Base-by-base conservation (phyloP, 2,113 vertebrate genomes). In the Leucopsar rothschildi region DNA sequence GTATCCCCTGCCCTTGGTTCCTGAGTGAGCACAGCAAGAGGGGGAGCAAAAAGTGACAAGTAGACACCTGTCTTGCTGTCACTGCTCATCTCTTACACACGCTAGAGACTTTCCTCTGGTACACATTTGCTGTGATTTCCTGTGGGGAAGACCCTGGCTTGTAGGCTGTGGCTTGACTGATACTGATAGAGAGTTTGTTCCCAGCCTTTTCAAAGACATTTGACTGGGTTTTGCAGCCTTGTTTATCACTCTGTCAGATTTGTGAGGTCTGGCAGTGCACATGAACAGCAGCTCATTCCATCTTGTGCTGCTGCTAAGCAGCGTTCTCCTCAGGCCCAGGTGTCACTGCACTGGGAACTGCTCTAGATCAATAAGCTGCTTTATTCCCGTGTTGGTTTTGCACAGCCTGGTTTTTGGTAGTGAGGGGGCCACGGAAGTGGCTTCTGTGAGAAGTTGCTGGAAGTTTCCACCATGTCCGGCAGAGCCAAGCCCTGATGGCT, bases 261-360 rank as follows among this genome's bases (percentile, higher is more conserved):
- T 59, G 20, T 50, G 76, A 55, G 13, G 14, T 49, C 76, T 69
- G 37, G 24, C 29, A 53, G 31, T 5, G 35, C 49, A 37, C 49
- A 25, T 7, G 19, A 69, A 4, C 19, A 68, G 4, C 25, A 68
- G 60, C 33, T 69, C 15, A 1, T 69, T 82, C 65, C 24, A 25
- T 23, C 31, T 16, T 3, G 1, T 72, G 29, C 27, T 72, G 31
- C 44, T 52, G 33, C 6, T 39, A 47, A 56, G 73, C 63, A 5
- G n/a, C 0, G 0, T 10, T 60, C 23, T 65, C 37, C 39, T 70
- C 45, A 24, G 13, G 25, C 70, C 56, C 0, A 0, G 18, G 5
- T 55, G 20, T 40, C 55, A 17, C 56, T 56, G 35, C 40, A 14
- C 10, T 9, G 22, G 25, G 12, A 70, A 31, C 6, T 15, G 37